Evolutionary conservation across 2,113 vertebrate species (phyloP), one percentile per base, ranked within the genome.

Genomic region (Forbesichthys papilliferus): DNA sequence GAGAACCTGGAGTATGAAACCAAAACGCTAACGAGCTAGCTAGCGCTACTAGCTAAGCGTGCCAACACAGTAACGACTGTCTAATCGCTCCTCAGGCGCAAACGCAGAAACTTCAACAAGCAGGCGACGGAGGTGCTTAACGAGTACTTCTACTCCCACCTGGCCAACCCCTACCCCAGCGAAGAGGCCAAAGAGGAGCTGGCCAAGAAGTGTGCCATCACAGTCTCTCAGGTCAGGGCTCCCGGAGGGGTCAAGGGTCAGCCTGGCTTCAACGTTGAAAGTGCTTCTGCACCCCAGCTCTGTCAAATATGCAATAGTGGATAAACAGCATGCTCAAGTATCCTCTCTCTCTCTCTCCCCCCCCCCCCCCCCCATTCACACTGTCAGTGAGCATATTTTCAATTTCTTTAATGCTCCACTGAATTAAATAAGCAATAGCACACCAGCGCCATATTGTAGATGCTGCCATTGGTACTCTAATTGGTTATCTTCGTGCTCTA

Each of bases 141-240:
- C 76, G 95, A 96, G 84, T 97, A 95, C 93, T 98, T 98, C 92
- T 98, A 97, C 92, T 95, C 96, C 67, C 96, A 98, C 90, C 95
- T 98, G 92, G 96, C 95, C 91, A 98, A 98, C 93, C 96, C 96
- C 49, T 97, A 98, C 85, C 96, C 96, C 90, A 97, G 95, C 84
- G 96, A 98, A 92, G 96, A 97, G 89, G 95, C 95, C 90, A 98
- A 98, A 92, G 95, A 98, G 91, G 96, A 96, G 80, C 90, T 98
- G 92, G 95, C 95, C 87, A 97, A 96, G 92, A 97, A 96, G 83
- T 97, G 96, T 0, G 92, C 92, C 85, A 96, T 98, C 90, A 96
- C 96, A 0, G 90, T 93, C 20, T 89, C 94, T 55, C 93, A 94
- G 92, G 94, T 94, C 36, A 66, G 73, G 12, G n/a, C 1, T 27